Evolutionary conservation across 1,140 invertebrate genomes (phyloP), one percentile per base, ranked within the genome.

Genomic region (Bombus consobrinus): DNA sequence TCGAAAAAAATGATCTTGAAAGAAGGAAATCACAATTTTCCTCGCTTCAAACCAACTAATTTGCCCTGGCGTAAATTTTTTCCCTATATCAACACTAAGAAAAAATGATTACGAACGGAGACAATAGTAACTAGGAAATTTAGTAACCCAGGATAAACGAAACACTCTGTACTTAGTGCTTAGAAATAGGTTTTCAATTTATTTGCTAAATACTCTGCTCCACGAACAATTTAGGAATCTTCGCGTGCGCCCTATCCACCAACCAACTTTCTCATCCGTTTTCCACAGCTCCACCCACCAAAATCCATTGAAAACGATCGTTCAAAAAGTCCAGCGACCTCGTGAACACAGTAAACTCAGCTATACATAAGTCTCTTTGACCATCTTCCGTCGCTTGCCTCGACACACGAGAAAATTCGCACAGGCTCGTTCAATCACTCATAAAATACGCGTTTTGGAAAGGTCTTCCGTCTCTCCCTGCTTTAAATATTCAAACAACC

Each of bases 381-480:
- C 72, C 37, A 34, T 25, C 32, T 34, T n/a, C 6, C 12, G 12
- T n/a, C 28, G 34, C 80, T 62, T 83, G 76, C 68, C 59, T 66
- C 37, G 81, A n/a, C 22, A 18, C 37, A 25, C 3, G 34, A 13
- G 25, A 10, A 83, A 62, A 75, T 79, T 83, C 81, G 64, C 69
- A 71, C 76, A 89, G 86, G 69, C 18, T 88, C 83, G 86, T 85
- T 92, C 90, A 91, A 93, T 93, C 86, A 91, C 90, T 93, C 89
- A 92, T 93, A 92, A 92, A 92, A 92, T 91, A 91, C 87, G 88
- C 89, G 91, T 92, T 92, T 92, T 18, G 88, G 83, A 87, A 88
- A 88, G 82, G 86, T 87, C 85, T 88, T 88, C 84, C 85, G 85
- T 79, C 59, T 62, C 59, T 72, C 73, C 71, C 68, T 15, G 85